Conservation (phyloP, 2,113 vertebrate species). For the Daboia siamensis region DNA sequence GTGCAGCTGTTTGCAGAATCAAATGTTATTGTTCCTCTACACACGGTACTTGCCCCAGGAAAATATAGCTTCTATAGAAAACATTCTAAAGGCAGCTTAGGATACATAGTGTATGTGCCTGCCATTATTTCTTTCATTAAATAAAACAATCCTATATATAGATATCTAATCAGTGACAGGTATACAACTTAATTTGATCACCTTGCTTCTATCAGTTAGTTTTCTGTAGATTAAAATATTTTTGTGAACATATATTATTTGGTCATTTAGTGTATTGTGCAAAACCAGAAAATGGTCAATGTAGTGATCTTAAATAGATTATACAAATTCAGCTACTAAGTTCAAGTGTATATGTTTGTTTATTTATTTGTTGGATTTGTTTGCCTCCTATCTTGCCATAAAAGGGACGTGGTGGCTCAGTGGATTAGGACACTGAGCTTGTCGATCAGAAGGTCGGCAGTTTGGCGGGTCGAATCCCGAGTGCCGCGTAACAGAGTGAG, state of each 20-base stretch:
- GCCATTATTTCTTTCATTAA: constrained; percentile 7
- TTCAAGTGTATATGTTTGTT: not conserved
- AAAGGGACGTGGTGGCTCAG: too few species aligned
- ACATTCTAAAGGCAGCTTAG: constrained; percentile 31
- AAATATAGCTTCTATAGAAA: not conserved
- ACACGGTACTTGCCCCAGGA: not conserved
- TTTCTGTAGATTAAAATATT: not conserved
- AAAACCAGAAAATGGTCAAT: not conserved
- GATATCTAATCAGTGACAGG: not conserved
- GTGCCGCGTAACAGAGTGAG: too few species aligned
- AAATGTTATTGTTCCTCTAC: not conserved
- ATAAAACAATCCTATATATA: not conserved
- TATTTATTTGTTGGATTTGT: too few species aligned
- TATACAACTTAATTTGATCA: not conserved
- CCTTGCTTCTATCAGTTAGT: not conserved
- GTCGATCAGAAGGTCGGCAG: too few species aligned
- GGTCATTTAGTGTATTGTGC: not conserved
- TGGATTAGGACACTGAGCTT: too few species aligned
- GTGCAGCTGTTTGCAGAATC: not conserved
- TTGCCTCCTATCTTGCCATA: too few species aligned
- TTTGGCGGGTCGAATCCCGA: too few species aligned
- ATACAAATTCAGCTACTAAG: not conserved
- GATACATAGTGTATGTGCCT: not conserved
- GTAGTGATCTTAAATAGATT: not conserved
- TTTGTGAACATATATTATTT: not conserved